These are phyloP conservation scores for Ascidia mentula DNA, from an alignment of 23 tunicate genomes.

Conservation along the genomic window DNA sequence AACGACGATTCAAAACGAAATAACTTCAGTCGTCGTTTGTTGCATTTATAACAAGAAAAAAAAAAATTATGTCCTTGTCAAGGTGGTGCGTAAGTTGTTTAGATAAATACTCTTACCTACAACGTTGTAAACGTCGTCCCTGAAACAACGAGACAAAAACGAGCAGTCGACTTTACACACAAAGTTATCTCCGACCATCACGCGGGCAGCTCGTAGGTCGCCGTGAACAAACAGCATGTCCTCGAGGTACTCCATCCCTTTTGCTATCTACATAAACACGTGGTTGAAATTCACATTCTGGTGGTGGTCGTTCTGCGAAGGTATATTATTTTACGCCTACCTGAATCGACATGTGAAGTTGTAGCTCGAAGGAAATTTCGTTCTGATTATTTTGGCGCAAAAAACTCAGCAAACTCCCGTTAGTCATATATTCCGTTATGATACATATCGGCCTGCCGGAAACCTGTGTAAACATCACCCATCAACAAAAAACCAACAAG, in stretches of 20 bases:
- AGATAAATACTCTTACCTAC: too few relatives aligned
- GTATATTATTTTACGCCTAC: background rate
- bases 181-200: conserved; percentile 5
- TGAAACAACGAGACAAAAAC: background rate
- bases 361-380: background rate
- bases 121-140: background rate
- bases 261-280: background rate
- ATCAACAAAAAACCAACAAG: background rate
- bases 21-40: too few relatives aligned
- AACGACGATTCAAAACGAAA: too few relatives aligned
- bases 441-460: background rate
- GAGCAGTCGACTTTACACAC: background rate
- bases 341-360: background rate
- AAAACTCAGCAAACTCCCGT: background rate
- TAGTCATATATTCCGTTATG: background rate
- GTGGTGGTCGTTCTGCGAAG: background rate
- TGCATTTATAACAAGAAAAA: too few relatives aligned
- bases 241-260: conserved; percentile 2
- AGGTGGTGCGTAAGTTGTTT: too few relatives aligned
- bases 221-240: background rate
- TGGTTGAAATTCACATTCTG: background rate
- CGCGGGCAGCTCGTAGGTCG: background rate
- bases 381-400: background rate
- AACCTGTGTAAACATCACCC: background rate
- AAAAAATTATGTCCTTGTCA: too few relatives aligned